Conservation (phyloP, 2,797 vertebrate species). For the Manis crassicaudata region DNA sequence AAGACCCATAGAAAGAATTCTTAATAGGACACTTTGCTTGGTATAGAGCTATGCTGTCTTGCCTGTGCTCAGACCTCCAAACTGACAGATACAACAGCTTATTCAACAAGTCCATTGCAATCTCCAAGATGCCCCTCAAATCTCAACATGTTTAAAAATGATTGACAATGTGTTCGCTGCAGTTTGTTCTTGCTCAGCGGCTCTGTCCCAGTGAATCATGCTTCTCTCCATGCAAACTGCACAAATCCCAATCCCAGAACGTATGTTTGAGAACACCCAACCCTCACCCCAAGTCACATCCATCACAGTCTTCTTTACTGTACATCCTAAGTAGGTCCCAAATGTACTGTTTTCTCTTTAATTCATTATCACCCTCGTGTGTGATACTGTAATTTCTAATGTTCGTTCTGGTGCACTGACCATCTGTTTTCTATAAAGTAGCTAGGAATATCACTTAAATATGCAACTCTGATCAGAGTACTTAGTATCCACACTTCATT, state of each 20-base stretch:
- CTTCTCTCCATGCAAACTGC: background rate
- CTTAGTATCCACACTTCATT: background rate
- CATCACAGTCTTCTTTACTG: background rate
- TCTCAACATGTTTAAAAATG: background rate
- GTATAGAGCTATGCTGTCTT: background rate
- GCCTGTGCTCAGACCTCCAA: background rate
- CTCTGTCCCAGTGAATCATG: background rate
- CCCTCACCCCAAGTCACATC: background rate
- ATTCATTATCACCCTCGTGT: background rate
- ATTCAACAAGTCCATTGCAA: background rate
- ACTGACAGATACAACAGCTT: background rate
- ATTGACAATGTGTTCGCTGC: background rate
- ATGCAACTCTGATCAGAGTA: background rate
- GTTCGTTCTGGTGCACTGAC: background rate
- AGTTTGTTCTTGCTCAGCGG: background rate
- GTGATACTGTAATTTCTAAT: background rate
- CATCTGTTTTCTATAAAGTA: background rate
- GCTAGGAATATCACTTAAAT: background rate
- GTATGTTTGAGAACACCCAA: background rate
- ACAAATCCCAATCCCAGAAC: background rate
- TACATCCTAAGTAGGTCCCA: background rate
- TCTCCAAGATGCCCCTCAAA: background rate
- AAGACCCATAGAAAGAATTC: background rate
- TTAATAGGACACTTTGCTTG: background rate
- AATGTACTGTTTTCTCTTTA: background rate